Evolutionary conservation across 37 sponge, comb jelly and placozoan species (phyloP), one percentile per base, ranked within the genome.

Genomic region (Tethya wilhelma): DNA sequence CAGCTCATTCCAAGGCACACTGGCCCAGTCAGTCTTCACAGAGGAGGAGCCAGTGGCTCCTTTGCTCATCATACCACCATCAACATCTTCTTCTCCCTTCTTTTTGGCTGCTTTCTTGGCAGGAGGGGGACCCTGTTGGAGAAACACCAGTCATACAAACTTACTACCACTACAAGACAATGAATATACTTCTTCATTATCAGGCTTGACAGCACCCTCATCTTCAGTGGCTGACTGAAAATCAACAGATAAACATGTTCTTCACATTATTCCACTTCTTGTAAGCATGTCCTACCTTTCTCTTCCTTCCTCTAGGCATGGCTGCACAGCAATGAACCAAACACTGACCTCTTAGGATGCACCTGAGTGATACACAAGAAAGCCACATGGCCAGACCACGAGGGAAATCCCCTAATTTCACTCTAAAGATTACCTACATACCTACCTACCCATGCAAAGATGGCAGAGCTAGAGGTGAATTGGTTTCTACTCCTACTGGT

Each of bases 1-100:
- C 23, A 74, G 56, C 2, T 83, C 84, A 5, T 34, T 49, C 75
- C 74, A 83, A 4, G 55, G n/a, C n/a, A 83, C 37, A 38, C 57
- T 67, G 30, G 26, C 20, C 84, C 84, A 83, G 57, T 83, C 67
- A 34, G 84, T 83, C 67, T 45, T 60, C 4, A 6, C 22, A 53
- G 25, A 25, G 14, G 9, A 32, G 9, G 9, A 38, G 67, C 9
- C 67, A 66, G 7, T 6, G 62, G n/a, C 28, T 12, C 62, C 23
- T 8, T 6, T 59, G 28, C 20, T 59, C 25, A 59, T 30, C 25
- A 29, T 59, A 59, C 25, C 20, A 56, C 70, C 33, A 23, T 23
- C 40, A n/a, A n/a, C 68, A 8, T 38, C n/a, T 20, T 44, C 31
- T 64, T 78, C 38, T 39, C 40, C 59, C 26, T 79, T 4, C 23